Evolutionary conservation across 2,888 invertebrate genomes (phyloP).

Genomic region (Eledona agricola): DNA sequence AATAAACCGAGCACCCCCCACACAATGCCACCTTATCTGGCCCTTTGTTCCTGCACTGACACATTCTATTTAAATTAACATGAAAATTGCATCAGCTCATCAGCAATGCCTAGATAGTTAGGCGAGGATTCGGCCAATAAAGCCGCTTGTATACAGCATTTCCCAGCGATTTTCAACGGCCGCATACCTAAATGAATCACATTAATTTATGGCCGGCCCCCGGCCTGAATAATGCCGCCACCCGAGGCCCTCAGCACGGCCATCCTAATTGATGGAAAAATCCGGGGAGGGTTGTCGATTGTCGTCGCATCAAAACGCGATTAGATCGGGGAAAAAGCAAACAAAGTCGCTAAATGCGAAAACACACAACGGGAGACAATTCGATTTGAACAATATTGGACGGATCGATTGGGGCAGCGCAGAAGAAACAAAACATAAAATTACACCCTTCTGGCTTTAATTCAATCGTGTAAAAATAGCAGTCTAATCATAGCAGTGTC

Average conservation of each 20-base stretch:
- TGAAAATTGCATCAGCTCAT: constrained; percentile 38
- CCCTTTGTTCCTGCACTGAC: constrained; percentile 33
- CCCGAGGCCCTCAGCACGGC: constrained; percentile 1
- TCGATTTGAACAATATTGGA: too few species aligned
- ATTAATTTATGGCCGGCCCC: constrained; percentile 15
- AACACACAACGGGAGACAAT: too few species aligned
- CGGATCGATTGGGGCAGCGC: too few species aligned
- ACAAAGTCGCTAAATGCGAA: too few species aligned
- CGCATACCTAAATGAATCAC: constrained; percentile 15
- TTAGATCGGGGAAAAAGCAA: too few species aligned
- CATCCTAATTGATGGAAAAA: background rate
- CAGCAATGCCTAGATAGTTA: constrained; percentile 23
- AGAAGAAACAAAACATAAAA: too few species aligned
- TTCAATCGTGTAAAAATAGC: too few species aligned
- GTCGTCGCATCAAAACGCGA: too few species aligned
- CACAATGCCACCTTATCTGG: constrained; percentile 38
- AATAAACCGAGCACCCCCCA: constrained; percentile 12
- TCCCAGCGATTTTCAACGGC: constrained; percentile 8
- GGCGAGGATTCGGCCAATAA: constrained; percentile 21
- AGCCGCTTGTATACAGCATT: constrained; percentile 11
- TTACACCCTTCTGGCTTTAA: too few species aligned
- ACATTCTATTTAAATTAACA: constrained; percentile 40
- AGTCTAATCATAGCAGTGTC: too few species aligned
- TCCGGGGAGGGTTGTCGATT: too few species aligned
- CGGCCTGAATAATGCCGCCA: constrained; percentile 10